A percentile compares a stretch with the other conserved stretches of the same genome.
Conservation (phyloP, 2,888 invertebrate genomes). For the Colostygia pectinataria region DNA sequence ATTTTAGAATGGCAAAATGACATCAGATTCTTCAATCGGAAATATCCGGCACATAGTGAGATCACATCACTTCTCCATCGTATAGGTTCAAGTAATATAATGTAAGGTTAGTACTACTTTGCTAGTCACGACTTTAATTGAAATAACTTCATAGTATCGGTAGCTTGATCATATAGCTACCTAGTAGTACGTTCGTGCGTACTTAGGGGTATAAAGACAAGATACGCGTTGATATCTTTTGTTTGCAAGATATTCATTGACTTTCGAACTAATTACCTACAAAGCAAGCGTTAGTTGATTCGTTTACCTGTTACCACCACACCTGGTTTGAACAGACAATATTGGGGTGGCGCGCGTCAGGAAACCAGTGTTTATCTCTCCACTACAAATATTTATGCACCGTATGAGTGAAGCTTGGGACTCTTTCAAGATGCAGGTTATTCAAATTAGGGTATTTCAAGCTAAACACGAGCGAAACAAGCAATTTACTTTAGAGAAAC, state of each 20-base stretch:
- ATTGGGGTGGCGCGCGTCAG: slow-evolving; percentile 47
- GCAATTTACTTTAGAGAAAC: background rate
- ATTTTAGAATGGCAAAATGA: slow-evolving; percentile 21
- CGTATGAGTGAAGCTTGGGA: slow-evolving; percentile 52
- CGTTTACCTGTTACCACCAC: slow-evolving; percentile 68
- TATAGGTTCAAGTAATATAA: background rate
- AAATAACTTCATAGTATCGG: background rate
- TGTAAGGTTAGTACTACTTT: slow-evolving; percentile 1
- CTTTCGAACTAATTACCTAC: slow-evolving; percentile 11
- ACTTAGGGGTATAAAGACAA: background rate
- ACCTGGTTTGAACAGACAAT: slow-evolving; percentile 57
- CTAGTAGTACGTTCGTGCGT: no score
- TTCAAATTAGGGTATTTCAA: slow-evolving; percentile 31
- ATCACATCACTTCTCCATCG: slow-evolving; percentile 2
- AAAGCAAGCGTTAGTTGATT: slow-evolving; percentile 20
- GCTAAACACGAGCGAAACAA: background rate
- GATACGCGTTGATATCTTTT: slow-evolving; percentile 30
- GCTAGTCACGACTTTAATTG: slow-evolving; percentile 14
- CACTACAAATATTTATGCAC: slow-evolving; percentile 66
- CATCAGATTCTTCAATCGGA: slow-evolving; percentile 19
- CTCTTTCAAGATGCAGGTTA: slow-evolving; percentile 34
- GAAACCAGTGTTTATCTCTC: slow-evolving; percentile 54
- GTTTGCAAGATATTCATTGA: slow-evolving; percentile 8
- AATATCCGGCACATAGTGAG: slow-evolving; percentile 14
- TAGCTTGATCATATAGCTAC: no score